Conservation (phyloP, 2,797 vertebrate genomes). For the Heterohyrax brucei region DNA sequence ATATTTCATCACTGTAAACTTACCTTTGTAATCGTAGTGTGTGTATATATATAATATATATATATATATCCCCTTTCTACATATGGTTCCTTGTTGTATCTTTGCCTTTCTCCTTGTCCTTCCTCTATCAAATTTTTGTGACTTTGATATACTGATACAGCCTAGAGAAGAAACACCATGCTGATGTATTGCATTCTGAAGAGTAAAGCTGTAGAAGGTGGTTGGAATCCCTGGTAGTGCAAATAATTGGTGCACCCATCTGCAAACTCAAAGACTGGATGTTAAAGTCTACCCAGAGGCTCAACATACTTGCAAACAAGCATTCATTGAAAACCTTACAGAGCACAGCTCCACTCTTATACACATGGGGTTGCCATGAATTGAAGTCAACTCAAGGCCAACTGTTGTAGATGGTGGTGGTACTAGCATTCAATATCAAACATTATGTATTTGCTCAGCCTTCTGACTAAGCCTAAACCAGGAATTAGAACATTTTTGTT, state of each 20-base stretch:
- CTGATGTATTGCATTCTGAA: neutral
- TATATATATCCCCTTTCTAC: neutral
- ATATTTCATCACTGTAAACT: neutral
- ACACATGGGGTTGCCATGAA: neutral
- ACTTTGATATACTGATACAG: neutral
- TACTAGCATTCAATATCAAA: neutral
- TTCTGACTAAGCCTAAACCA: neutral
- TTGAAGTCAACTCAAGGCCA: neutral
- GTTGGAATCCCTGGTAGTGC: neutral
- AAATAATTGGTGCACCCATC: neutral
- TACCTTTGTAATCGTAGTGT: neutral
- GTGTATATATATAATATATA: neutral
- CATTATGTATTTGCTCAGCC: neutral
- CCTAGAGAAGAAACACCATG: neutral
- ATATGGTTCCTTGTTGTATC: neutral
- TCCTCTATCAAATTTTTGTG: neutral
- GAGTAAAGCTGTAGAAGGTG: neutral
- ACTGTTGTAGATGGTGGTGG: neutral
- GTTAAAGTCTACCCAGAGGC: too few species aligned
- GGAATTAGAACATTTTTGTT: neutral
- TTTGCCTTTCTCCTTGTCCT: neutral
- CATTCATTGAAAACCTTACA: neutral
- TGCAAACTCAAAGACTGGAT: neutral
- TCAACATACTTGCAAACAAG: neutral
- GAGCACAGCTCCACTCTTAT: neutral